Evolutionary conservation across 2,113 vertebrate genomes (phyloP).

Genomic region (Ailurus styani): DNA sequence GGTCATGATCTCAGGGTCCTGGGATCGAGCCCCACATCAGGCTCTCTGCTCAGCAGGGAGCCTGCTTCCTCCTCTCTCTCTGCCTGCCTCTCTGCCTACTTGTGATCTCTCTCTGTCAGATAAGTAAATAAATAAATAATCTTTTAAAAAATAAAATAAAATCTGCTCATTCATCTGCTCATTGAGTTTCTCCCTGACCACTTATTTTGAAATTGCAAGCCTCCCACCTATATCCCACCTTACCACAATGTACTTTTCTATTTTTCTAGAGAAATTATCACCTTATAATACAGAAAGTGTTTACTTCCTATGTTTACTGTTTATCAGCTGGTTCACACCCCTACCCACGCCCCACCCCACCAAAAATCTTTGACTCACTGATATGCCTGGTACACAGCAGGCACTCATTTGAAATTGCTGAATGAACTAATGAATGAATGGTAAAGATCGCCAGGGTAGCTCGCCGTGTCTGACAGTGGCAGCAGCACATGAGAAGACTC

Average conservation of each 20-base stretch:
- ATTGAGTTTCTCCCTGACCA: background rate
- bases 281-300: background rate
- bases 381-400: background rate
- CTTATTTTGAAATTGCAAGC: background rate
- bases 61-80: too few species aligned
- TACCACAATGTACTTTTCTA: background rate
- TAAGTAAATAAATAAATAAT: too few species aligned
- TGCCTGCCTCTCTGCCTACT: too few species aligned
- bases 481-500: background rate
- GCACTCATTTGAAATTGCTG: background rate
- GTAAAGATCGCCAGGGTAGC: background rate
- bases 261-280: background rate
- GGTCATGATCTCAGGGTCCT: too few species aligned
- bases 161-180: background rate
- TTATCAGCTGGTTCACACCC: background rate
- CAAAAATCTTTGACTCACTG: background rate
- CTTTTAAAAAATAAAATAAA: too few species aligned
- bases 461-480: background rate
- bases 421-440: background rate
- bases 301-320: background rate
- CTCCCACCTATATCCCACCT: too few species aligned
- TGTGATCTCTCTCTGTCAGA: too few species aligned
- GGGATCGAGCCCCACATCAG: too few species aligned
- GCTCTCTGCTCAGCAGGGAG: too few species aligned
- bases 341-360: too few species aligned